Percentiles rank a stretch among this genome's conserved stretches.
phyloP scores from a whole-genome alignment of 2,113 vertebrate species.

The Nanger granti region DNA sequence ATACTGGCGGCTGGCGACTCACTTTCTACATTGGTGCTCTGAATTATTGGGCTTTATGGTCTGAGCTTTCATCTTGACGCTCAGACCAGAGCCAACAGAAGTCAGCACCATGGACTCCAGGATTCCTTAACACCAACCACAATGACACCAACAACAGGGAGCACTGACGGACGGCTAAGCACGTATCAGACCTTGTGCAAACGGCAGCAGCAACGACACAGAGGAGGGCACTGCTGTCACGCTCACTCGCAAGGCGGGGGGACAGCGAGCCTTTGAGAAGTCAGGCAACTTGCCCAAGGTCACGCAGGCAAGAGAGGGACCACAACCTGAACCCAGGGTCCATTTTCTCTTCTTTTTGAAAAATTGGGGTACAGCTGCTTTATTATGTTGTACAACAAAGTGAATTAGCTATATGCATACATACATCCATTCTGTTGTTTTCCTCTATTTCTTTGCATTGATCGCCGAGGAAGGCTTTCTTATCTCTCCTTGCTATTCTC shows the following conservation, averaged over 20 bases:
- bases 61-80: not conserved
- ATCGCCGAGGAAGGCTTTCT: too few relatives aligned
- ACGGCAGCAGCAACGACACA: fast-evolving
- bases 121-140: too few relatives aligned
- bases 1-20: fast-evolving
- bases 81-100: not conserved
- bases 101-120: not conserved
- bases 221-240: fast-evolving
- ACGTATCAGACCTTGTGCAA: fast-evolving
- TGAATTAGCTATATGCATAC: not conserved
- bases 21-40: not conserved
- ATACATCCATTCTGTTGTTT: too few relatives aligned
- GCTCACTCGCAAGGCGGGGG: not conserved
- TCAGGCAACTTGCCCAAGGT: not conserved
- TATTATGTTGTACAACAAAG: not conserved
- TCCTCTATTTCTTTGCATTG: too few relatives aligned
- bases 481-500: too few relatives aligned
- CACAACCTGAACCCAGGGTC: not conserved
- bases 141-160: fast-evolving
- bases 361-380: not conserved
- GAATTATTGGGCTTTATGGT: not conserved
- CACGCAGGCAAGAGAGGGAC: not conserved
- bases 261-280: not conserved
- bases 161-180: not conserved
- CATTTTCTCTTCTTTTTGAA: not conserved